A percentile compares a stretch with the other conserved stretches of the same genome.
Conservation (phyloP, 2,113 vertebrate species). For the Austrofundulus limnaeus region DNA sequence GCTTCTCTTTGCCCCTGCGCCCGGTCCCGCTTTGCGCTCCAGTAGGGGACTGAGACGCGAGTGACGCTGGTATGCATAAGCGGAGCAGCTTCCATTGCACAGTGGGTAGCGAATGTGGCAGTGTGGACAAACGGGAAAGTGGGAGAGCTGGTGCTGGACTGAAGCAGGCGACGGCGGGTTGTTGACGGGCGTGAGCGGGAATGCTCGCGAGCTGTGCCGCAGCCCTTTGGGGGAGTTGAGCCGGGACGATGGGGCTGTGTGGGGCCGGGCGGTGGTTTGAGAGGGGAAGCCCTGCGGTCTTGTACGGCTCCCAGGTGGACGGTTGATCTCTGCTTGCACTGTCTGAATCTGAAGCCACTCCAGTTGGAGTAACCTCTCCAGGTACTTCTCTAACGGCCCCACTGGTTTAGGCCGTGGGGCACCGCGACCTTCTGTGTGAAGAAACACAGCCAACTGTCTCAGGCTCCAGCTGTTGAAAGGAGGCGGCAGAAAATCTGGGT, state of each 20-base stretch:
- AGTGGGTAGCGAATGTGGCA: constrained; percentile 79
- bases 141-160: constrained; percentile 62
- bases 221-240: constrained; percentile 79
- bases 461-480: constrained; percentile 93
- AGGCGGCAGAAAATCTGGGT: constrained; percentile 90
- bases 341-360: constrained; percentile 94
- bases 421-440: constrained; percentile 78
- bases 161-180: constrained; percentile 71
- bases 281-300: constrained; percentile 59
- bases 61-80: constrained; percentile 80
- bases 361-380: constrained; percentile 87
- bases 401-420: constrained; percentile 78
- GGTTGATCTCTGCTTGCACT: constrained; percentile 81
- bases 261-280: constrained; percentile 68
- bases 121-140: constrained; percentile 71
- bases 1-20: constrained; percentile 69
- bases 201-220: constrained; percentile 70
- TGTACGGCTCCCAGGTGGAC: constrained; percentile 54
- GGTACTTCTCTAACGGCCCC: constrained; percentile 83
- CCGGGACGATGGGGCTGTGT: constrained; percentile 78
- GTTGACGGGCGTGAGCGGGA: constrained; percentile 68
- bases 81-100: constrained; percentile 80
- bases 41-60: constrained; percentile 78
- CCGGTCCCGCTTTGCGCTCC: constrained; percentile 64
- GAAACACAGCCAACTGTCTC: constrained; percentile 82